Conservation (phyloP, 2,113 vertebrate genomes). For the Pholis gunnellus region DNA sequence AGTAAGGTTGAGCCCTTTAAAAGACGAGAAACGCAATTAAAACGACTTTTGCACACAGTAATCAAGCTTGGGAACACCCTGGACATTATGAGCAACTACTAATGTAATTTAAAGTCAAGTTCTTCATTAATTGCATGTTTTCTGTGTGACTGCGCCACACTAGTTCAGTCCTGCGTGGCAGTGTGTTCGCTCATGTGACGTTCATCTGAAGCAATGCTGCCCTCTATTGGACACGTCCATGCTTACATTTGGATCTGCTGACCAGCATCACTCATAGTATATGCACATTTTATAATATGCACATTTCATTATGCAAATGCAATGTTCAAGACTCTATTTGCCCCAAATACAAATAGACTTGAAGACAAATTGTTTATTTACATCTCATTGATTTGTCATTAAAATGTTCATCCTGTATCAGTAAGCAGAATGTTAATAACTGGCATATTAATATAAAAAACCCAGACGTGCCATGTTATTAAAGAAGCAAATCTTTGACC, state of each 20-base stretch:
- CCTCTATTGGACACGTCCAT: constrained; percentile 29
- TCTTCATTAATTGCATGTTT: not conserved
- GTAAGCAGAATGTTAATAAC: not conserved
- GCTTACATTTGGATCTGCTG: not conserved
- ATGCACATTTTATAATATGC: not conserved
- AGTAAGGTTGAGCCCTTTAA: not conserved
- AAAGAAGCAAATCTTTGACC: not conserved
- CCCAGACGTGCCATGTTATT: not conserved
- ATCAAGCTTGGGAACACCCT: not conserved
- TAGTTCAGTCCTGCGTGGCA: not conserved
- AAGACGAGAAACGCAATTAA: not conserved
- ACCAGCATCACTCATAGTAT: not conserved
- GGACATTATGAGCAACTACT: not conserved
- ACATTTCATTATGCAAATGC: not conserved
- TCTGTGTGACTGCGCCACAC: not conserved
- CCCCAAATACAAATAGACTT: not conserved
- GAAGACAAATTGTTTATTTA: not conserved
- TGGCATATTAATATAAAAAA: not conserved
- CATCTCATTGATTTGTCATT: not conserved
- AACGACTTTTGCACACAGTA: not conserved
- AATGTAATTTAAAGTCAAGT: not conserved
- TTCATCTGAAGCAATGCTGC: not conserved
- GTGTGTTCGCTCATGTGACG: not conserved
- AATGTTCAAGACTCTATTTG: not conserved
- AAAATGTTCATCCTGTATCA: not conserved